phyloP scores from a whole-genome alignment of 2,888 invertebrate species.

The Brenthis hecate region DNA sequence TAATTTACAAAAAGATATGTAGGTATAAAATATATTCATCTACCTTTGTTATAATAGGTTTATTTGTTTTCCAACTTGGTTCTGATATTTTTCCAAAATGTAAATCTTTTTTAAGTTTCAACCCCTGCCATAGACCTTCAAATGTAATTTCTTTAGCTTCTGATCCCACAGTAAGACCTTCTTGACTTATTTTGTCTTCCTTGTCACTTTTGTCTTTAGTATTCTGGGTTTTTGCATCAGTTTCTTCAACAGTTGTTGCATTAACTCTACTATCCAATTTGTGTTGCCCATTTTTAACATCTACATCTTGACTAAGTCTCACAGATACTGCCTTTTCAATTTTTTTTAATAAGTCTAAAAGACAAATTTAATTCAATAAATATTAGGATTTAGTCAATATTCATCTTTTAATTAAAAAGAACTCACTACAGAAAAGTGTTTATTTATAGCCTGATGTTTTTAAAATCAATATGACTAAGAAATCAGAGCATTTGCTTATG shows the following conservation, averaged over 20 bases:
- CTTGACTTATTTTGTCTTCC: conserved; percentile 49
- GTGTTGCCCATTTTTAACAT: conserved; percentile 45
- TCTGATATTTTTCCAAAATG: conserved; percentile 72
- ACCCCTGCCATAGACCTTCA: conserved; percentile 65
- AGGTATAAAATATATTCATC: neutral
- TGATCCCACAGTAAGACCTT: conserved; percentile 54
- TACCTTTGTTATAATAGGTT: conserved; percentile 70
- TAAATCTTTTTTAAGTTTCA: conserved; percentile 67
- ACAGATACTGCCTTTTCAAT: conserved; percentile 62
- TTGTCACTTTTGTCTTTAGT: conserved; percentile 39
- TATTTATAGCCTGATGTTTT: no score
- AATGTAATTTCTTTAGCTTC: conserved; percentile 66
- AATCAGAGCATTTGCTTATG: no score
- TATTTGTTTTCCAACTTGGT: conserved; percentile 67
- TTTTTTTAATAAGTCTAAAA: conserved; percentile 61
- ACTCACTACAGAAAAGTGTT: no score
- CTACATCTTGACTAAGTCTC: conserved; percentile 45
- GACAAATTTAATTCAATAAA: neutral
- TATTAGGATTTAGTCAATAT: neutral
- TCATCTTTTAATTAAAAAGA: neutral
- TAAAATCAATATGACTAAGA: no score
- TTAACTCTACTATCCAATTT: conserved; percentile 42
- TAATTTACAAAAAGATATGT: neutral
- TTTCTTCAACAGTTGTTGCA: conserved; percentile 49
- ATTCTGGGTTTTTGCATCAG: conserved; percentile 40